phyloP scores from a whole-genome alignment of 30 jellyfish, hydroid and myxozoan genomes.

The Turritopsis dohrnii region DNA sequence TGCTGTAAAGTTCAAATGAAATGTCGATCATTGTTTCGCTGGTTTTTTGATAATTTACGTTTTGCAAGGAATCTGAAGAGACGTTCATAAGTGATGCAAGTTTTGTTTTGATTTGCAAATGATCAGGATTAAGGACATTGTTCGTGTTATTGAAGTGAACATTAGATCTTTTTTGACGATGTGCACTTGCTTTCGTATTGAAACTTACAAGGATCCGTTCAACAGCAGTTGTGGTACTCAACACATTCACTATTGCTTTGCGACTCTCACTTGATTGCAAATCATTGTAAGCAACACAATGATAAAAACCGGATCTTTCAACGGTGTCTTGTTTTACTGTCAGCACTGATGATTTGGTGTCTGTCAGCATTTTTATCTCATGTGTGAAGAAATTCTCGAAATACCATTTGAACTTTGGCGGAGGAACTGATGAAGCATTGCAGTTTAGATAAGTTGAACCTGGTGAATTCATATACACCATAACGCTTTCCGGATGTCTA shows the following conservation, averaged over 20 bases:
- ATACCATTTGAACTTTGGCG: conserved; percentile 35
- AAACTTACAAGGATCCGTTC: conserved; percentile 17
- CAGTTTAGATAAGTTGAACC: conserved; percentile 26
- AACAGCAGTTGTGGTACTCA: conserved; percentile 6
- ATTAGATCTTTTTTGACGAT: background rate
- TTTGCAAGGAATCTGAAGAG: conserved; percentile 11
- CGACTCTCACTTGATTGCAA: conserved; percentile 34
- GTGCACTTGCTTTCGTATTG: background rate
- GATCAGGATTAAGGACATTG: conserved; percentile 4
- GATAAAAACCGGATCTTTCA: conserved; percentile 49
- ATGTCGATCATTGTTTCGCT: background rate
- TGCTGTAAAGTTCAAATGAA: conserved; percentile 30
- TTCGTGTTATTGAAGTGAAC: background rate
- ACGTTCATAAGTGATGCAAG: conserved; percentile 38
- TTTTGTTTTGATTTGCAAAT: background rate
- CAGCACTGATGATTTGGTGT: conserved; percentile 31
- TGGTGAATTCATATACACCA: conserved; percentile 26
- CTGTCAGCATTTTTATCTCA: background rate
- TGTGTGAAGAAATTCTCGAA: conserved; percentile 30
- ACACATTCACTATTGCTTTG: conserved; percentile 48
- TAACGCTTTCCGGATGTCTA: conserved; percentile 34
- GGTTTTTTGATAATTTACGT: conserved; percentile 19
- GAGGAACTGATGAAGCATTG: conserved; percentile 43
- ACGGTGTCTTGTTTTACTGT: conserved; percentile 23
- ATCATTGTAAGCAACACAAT: conserved; percentile 41